phyloP scores from a whole-genome alignment of 2,113 vertebrate species.

The Petroica traversi region DNA sequence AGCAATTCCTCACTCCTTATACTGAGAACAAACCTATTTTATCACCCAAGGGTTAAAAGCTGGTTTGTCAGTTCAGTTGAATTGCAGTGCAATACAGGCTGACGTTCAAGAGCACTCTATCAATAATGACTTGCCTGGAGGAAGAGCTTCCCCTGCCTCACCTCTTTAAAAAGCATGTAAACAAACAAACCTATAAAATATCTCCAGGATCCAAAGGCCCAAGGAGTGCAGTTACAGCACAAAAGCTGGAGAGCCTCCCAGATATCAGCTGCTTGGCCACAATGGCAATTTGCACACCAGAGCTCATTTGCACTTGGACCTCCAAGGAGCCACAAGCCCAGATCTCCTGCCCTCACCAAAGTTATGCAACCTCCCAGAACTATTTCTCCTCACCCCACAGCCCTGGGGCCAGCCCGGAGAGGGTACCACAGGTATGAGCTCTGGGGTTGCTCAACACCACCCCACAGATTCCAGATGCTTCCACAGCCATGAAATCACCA shows the following conservation, averaged over 20 bases:
- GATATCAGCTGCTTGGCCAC: background rate
- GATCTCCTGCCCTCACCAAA: background rate
- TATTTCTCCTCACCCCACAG: background rate
- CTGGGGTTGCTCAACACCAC: background rate
- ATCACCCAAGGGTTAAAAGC: slow-evolving; percentile 19
- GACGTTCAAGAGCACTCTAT: slow-evolving; percentile 19
- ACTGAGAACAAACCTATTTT: background rate
- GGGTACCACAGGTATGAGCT: background rate
- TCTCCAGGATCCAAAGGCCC: background rate
- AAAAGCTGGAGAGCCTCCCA: background rate
- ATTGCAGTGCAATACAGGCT: background rate
- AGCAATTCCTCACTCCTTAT: background rate
- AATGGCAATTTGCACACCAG: background rate
- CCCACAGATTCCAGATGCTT: background rate
- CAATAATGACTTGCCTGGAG: slow-evolving; percentile 3
- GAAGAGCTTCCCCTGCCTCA: slow-evolving; percentile 23
- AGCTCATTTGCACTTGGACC: background rate
- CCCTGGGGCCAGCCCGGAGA: background rate
- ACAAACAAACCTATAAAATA: slow-evolving; percentile 31
- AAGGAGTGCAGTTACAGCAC: background rate
- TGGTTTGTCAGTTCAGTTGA: background rate
- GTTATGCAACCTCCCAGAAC: background rate
- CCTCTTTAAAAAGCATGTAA: background rate
- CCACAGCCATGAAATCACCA: background rate
- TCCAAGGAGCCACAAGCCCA: background rate